Conservation (phyloP, 2,797 vertebrate species). For the Macroramphosus scolopax region DNA sequence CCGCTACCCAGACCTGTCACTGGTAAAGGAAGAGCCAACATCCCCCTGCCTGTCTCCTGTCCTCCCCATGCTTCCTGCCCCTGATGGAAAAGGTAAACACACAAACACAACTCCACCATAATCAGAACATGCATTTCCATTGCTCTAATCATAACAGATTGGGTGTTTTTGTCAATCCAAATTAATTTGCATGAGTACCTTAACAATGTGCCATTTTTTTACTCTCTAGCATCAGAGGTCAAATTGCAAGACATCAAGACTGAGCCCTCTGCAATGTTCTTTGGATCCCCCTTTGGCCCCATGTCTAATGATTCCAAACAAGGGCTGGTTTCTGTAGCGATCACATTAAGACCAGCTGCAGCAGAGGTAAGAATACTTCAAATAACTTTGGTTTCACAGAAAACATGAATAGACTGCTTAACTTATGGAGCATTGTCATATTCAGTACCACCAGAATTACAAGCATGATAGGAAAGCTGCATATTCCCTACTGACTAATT, state of each 20-base stretch:
- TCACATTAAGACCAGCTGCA: constrained; percentile 94
- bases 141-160: constrained; percentile 4
- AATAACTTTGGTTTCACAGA: no score
- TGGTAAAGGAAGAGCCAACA: constrained; percentile 91
- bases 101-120: neutral
- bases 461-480: no score
- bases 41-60: constrained; percentile 92
- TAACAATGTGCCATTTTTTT: constrained; percentile 4
- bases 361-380: constrained; percentile 86
- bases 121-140: neutral
- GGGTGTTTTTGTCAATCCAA: no score
- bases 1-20: constrained; percentile 90
- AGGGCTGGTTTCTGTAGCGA: constrained; percentile 95
- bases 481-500: no score
- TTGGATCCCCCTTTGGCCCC: constrained; percentile 84
- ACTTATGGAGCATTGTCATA: neutral
- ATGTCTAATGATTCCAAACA: constrained; percentile 86
- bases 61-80: constrained; percentile 93
- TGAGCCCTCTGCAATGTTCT: constrained; percentile 85
- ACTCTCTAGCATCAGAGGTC: constrained; percentile 82
- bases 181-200: no score
- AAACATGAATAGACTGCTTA: neutral
- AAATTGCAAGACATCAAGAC: constrained; percentile 89
- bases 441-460: neutral
- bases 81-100: constrained; percentile 86